These are phyloP conservation scores for Melanotus villosus DNA, from an alignment of 2,888 invertebrate species.

Conservation along the genomic window DNA sequence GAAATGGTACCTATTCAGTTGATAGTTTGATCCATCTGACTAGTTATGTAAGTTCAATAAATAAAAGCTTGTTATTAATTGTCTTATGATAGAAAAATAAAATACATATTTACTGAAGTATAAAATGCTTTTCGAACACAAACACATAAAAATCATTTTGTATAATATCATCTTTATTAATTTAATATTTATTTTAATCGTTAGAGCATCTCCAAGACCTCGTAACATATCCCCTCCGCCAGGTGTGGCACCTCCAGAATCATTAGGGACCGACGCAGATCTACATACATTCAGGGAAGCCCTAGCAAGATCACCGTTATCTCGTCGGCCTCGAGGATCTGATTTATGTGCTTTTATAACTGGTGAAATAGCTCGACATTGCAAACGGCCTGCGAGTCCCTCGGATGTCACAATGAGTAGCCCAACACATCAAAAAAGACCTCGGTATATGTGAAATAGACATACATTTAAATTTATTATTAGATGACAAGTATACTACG, in stretches of 20 bases:
- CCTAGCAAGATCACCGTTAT: slow-evolving; percentile 73
- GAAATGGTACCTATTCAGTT: too few relatives aligned
- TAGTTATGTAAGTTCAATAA: too few relatives aligned
- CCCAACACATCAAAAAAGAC: slow-evolving; percentile 81
- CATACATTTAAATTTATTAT: slow-evolving; percentile 51
- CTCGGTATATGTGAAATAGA: slow-evolving; percentile 76
- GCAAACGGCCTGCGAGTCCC: slow-evolving; percentile 79
- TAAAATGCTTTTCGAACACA: too few relatives aligned
- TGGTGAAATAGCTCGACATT: slow-evolving; percentile 81
- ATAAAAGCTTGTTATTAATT: too few relatives aligned
- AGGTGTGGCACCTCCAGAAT: slow-evolving; percentile 59
- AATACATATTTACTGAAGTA: too few relatives aligned
- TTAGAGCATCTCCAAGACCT: slow-evolving; percentile 71
- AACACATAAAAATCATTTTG: too few relatives aligned
- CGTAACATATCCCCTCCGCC: slow-evolving; percentile 70
- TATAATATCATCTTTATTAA: too few relatives aligned
- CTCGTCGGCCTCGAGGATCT: slow-evolving; percentile 66
- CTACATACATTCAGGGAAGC: slow-evolving; percentile 84
- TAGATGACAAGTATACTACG: slow-evolving; percentile 31
- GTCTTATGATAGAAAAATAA: too few relatives aligned
- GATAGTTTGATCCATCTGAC: too few relatives aligned
- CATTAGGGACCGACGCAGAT: slow-evolving; percentile 71
- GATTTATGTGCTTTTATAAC: slow-evolving; percentile 82
- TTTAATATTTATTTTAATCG: slow-evolving; percentile 31
- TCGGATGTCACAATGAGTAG: slow-evolving; percentile 84